These are phyloP conservation scores for Danionella cerebrum DNA, from an alignment of 2,113 vertebrate genomes.

Conservation along the genomic window DNA sequence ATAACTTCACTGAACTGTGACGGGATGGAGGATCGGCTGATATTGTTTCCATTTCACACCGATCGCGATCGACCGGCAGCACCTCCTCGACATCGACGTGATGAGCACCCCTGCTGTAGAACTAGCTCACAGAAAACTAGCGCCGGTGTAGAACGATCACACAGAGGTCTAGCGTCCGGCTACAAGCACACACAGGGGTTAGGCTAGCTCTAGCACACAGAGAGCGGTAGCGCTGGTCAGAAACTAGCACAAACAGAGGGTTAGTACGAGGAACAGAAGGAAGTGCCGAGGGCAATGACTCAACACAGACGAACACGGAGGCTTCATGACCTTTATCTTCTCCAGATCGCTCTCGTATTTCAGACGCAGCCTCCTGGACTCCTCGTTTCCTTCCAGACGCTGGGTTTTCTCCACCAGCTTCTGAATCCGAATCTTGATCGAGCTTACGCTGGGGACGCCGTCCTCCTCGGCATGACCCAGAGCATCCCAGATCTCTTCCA, in stretches of 20 bases:
- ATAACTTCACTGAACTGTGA: too few species aligned
- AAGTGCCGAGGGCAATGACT: constrained; percentile 47
- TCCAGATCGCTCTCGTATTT: constrained; percentile 75
- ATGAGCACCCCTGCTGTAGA: too few species aligned
- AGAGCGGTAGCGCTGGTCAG: constrained; percentile 35
- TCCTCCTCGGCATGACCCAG: constrained; percentile 27
- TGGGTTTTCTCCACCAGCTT: constrained; percentile 61
- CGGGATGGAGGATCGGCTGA: too few species aligned
- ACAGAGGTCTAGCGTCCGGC: too few species aligned
- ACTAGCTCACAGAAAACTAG: too few species aligned
- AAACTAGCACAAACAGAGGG: constrained; percentile 36
- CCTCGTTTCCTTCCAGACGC: constrained; percentile 60
- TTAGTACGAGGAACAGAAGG: constrained; percentile 34
- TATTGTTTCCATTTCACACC: too few species aligned
- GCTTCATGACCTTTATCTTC: constrained; percentile 71
- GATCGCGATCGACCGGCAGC: too few species aligned
- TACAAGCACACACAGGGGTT: too few species aligned
- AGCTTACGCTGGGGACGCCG: too few species aligned
- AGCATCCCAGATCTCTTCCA: constrained; percentile 53
- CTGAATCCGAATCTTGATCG: constrained; percentile 6
- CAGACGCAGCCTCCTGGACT: constrained; percentile 63
- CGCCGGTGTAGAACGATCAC: too few species aligned
- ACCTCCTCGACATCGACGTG: too few species aligned
- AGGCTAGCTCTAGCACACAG: too few species aligned
- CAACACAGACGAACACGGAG: constrained; percentile 67